These are phyloP conservation scores for Ptychoptera albimana DNA, from an alignment of 2,888 invertebrate species.

Conservation along the genomic window DNA sequence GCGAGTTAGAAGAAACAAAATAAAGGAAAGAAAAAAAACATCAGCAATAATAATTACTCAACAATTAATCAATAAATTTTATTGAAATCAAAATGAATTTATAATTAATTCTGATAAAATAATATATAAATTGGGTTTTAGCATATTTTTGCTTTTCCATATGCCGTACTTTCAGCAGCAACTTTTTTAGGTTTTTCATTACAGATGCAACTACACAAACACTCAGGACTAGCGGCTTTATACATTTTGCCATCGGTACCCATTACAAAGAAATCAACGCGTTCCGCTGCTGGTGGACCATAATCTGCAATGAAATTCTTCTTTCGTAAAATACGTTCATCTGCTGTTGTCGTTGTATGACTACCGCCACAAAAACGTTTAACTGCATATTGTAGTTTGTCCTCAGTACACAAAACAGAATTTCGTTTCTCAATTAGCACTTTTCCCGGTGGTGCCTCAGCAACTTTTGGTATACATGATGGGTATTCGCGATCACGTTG, in stretches of 20 bases:
- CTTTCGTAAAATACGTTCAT: constrained; percentile 16
- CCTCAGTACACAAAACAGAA: too few species aligned
- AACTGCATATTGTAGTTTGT: background rate
- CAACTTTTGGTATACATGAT: constrained; percentile 2
- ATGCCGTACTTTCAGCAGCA: too few species aligned
- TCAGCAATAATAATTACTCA: too few species aligned
- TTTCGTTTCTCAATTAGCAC: background rate
- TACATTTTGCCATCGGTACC: background rate
- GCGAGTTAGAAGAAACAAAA: too few species aligned
- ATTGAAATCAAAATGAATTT: too few species aligned
- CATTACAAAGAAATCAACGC: background rate
- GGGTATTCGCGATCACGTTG: constrained; percentile 4
- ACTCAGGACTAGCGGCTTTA: background rate
- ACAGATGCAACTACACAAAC: background rate
- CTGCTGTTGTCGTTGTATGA: constrained; percentile 12
- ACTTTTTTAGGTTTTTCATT: too few species aligned
- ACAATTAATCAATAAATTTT: too few species aligned
- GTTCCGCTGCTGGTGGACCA: background rate
- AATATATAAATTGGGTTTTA: too few species aligned
- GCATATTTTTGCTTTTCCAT: too few species aligned
- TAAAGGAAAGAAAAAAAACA: too few species aligned
- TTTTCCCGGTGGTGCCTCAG: background rate
- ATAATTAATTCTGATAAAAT: too few species aligned
- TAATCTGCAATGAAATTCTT: constrained; percentile 17
- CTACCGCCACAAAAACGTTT: constrained; percentile 12